Base-by-base conservation (phyloP, 1,140 invertebrate genomes). In the Drosophila carrolli region DNA sequence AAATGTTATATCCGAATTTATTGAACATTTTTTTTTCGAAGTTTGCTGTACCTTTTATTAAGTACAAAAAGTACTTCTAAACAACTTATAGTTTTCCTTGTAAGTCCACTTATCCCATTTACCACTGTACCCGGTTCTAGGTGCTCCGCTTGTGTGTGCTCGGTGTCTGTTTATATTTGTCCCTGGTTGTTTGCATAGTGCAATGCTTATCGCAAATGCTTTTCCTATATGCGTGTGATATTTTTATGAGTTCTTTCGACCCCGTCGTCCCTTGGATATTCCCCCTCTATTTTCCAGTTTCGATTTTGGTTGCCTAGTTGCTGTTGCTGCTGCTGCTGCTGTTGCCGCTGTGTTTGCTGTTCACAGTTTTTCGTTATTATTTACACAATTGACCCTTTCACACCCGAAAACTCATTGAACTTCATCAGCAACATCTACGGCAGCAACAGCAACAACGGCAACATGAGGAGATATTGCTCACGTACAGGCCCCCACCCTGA, bases 331-430 rank as follows among this genome's bases (percentile, higher is more conserved):
- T 61, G 41, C 3, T 41, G 41, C 10, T 62, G 41, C 35, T 46
- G 59, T 27, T 65, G 57, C 14, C 38, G 56, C 32, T 71, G 41
- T 84, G 63, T 84, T 84, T 80, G 84, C 63, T 82, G 83, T 89
- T 88, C 83, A 88, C 83, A 88, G 84, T 89, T 88, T 73, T 85
- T 77, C 75, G 76, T 88, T 83, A 89, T 80, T 88, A 88, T 88
- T 88, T 88, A 88, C 83, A 88, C 84, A 88, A 88, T 88, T 88
- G 83, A 88, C 83, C 83, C 83, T 88, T 88, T 88, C 83, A 88
- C 83, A 88, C 83, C 67, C 80, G 65, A 83, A 79, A 67, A 86
- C 79, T 83, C 83, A 86, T 86, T 86, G 83, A 86, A 86, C 83
- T 88, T 73, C 83, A 71, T 54, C 83, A 86, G 78, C 82, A 57